phyloP scores from a whole-genome alignment of 1,140 invertebrate species.

The Brachionus rubens region DNA sequence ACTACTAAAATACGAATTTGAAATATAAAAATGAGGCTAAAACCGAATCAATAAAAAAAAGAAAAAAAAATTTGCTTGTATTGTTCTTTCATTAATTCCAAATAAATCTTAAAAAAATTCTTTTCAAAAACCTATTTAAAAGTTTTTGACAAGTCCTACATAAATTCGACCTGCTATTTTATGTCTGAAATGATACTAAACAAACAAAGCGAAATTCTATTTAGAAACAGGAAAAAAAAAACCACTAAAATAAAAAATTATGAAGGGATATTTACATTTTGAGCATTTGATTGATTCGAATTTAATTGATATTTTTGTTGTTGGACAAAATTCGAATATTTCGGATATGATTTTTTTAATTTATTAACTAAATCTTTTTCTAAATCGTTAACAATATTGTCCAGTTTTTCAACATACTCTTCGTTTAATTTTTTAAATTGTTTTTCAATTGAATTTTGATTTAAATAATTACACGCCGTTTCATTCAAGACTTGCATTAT shows the following conservation, averaged over 20 bases:
- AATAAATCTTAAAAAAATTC: too few relatives aligned
- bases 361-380: slow-evolving; percentile 4
- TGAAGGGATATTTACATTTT: slow-evolving; percentile 9
- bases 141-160: too few relatives aligned
- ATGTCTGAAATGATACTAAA: too few relatives aligned
- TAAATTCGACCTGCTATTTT: too few relatives aligned
- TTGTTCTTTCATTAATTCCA: too few relatives aligned
- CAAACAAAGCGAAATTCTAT: too few relatives aligned
- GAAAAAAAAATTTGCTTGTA: too few relatives aligned
- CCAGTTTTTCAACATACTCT: background rate
- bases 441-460: background rate
- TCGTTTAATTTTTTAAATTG: background rate
- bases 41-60: too few relatives aligned
- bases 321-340: background rate
- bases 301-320: background rate
- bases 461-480: background rate
- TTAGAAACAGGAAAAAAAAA: too few relatives aligned
- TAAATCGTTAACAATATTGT: slow-evolving; percentile 25
- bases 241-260: background rate
- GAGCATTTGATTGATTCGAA: slow-evolving; percentile 28
- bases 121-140: too few relatives aligned
- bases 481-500: slow-evolving; percentile 4
- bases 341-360: slow-evolving; percentile 34
- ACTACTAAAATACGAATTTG: too few relatives aligned
- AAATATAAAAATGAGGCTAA: too few relatives aligned